Evolutionary conservation across 2,113 vertebrate genomes (phyloP).

Genomic region (Zootoca vivipara): DNA sequence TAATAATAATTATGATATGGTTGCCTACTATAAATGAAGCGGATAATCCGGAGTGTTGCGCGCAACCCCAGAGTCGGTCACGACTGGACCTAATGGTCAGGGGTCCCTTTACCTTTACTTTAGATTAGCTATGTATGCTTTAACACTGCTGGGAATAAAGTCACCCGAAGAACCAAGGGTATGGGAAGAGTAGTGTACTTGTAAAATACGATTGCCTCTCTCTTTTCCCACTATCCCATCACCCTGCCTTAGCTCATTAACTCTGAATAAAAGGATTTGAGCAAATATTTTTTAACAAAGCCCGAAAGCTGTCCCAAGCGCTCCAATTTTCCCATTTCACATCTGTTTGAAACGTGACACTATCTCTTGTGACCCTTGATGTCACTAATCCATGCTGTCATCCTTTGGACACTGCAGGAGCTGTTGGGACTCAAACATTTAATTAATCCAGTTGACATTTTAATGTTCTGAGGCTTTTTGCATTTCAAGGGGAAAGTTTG

Average conservation of each 20-base stretch:
- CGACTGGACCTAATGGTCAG: too few relatives aligned
- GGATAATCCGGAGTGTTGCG: too few relatives aligned
- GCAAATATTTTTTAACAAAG: conserved; percentile 2
- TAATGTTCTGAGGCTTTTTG: conserved; percentile 55
- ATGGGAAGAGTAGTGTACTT: not conserved
- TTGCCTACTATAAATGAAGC: too few relatives aligned
- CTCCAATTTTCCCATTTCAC: conserved; percentile 43
- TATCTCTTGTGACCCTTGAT: conserved; percentile 19
- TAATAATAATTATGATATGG: too few relatives aligned
- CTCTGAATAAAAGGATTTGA: not conserved
- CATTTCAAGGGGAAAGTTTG: conserved; percentile 56
- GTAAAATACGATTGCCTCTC: not conserved
- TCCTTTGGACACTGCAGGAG: conserved; percentile 50
- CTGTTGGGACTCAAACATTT: conserved; percentile 61
- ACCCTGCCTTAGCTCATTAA: conserved; percentile 28
- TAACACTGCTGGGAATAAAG: not conserved
- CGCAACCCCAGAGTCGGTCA: too few relatives aligned
- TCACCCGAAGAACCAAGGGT: not conserved
- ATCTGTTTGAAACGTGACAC: conserved; percentile 61
- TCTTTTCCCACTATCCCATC: not conserved
- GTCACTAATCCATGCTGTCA: conserved; percentile 31
- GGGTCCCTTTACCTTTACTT: too few relatives aligned
- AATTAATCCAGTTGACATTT: conserved; percentile 67
- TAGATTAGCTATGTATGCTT: not conserved
- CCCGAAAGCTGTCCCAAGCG: conserved; percentile 7